These are phyloP conservation scores for Cremastinae sp. DNA, from an alignment of 2,888 invertebrate species.

Conservation along the genomic window DNA sequence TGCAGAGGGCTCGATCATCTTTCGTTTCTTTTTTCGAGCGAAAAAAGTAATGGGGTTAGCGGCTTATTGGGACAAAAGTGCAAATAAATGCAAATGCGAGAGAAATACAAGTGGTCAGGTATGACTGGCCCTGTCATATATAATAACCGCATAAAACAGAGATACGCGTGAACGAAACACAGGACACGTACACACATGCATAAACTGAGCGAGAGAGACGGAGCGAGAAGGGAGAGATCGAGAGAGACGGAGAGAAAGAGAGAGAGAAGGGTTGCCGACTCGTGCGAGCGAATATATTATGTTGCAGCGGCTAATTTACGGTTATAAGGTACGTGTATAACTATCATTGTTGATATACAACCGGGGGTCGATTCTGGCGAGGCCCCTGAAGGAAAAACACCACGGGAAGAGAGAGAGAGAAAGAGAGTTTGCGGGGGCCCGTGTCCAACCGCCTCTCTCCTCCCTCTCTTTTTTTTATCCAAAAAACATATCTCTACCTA, in stretches of 20 bases:
- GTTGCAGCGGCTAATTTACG: constrained; percentile 80
- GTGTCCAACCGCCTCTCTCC: constrained; percentile 47
- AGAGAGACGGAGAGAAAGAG: constrained; percentile 6
- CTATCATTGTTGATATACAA: constrained; percentile 81
- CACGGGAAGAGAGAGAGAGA: constrained; percentile 28
- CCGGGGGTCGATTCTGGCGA: constrained; percentile 64
- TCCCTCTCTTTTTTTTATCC: constrained; percentile 35
- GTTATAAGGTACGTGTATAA: constrained; percentile 80
- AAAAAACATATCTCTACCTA: constrained; percentile 32
- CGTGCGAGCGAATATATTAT: constrained; percentile 78
- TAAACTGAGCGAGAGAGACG: background rate
- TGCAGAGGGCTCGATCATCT: background rate
- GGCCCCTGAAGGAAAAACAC: constrained; percentile 55
- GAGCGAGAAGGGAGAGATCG: background rate
- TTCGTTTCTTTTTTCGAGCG: background rate
- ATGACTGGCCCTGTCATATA: constrained; percentile 80
- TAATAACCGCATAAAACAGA: constrained; percentile 80
- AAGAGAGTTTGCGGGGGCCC: constrained; percentile 23
- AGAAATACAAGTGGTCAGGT: constrained; percentile 70
- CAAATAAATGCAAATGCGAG: constrained; percentile 45
- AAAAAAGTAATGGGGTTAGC: constrained; percentile 7
- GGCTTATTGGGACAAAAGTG: constrained; percentile 16
- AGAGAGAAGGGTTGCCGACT: constrained; percentile 48
- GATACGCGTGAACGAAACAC: constrained; percentile 76
- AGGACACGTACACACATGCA: constrained; percentile 29